phyloP scores from a whole-genome alignment of 2,113 vertebrate genomes.

The Gobio gobio region DNA sequence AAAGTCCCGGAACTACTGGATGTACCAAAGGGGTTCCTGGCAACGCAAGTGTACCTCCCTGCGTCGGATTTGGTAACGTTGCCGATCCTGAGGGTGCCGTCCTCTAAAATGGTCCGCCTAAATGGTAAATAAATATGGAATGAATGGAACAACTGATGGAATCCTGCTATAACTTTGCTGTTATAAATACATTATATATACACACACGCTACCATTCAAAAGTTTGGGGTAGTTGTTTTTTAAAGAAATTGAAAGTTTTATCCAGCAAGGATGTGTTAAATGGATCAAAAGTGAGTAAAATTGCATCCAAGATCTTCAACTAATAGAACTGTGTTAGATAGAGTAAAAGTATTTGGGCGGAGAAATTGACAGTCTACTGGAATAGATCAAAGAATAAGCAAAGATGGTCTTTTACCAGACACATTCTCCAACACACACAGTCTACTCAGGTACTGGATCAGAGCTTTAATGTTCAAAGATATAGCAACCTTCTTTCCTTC shows the following conservation, averaged over 20 bases:
- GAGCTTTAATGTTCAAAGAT: slow-evolving; percentile 37
- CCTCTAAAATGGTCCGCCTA: slow-evolving; percentile 73
- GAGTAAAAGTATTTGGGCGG: neutral
- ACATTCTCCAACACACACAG: neutral
- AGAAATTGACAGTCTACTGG: neutral
- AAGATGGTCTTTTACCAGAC: neutral
- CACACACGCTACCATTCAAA: too few relatives aligned
- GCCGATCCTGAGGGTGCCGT: slow-evolving; percentile 82
- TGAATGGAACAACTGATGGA: neutral
- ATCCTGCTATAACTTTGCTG: neutral
- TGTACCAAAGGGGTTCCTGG: slow-evolving; percentile 82
- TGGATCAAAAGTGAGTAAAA: too few relatives aligned
- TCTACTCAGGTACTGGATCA: neutral
- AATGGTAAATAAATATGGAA: neutral
- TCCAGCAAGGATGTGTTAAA: too few relatives aligned
- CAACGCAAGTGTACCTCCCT: slow-evolving; percentile 81
- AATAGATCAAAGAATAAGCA: slow-evolving; percentile 1
- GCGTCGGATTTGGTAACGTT: slow-evolving; percentile 81
- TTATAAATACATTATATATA: neutral
- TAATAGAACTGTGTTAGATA: neutral
- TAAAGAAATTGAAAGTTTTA: too few relatives aligned
- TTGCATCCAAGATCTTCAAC: neutral
- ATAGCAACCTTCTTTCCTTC: slow-evolving; percentile 27
- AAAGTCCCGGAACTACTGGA: slow-evolving; percentile 81
- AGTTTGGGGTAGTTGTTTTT: too few relatives aligned